A percentile compares a stretch with the other conserved stretches of the same genome.
phyloP scores from a whole-genome alignment of 1,140 invertebrate genomes.

The Halictus rubicundus region DNA sequence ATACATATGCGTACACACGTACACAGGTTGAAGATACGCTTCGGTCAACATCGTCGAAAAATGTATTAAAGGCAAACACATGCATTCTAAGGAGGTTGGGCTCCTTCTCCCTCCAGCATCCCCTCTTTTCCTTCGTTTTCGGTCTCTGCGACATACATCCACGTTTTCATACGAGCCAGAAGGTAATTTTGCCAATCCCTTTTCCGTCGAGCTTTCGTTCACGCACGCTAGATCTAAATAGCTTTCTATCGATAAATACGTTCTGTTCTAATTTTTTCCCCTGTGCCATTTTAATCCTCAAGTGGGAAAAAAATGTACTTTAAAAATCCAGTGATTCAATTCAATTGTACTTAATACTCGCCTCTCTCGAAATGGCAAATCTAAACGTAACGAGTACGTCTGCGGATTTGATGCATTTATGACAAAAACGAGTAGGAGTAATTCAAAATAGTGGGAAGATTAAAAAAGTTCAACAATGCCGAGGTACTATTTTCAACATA shows the following conservation, averaged over 20 bases:
- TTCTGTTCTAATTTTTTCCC: too few species aligned
- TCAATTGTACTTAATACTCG: too few species aligned
- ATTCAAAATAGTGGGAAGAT: too few species aligned
- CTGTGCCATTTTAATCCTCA: too few species aligned
- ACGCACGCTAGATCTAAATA: slow-evolving; percentile 2
- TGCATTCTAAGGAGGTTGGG: slow-evolving; percentile 67
- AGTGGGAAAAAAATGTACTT: too few species aligned
- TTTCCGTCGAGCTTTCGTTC: slow-evolving; percentile 52
- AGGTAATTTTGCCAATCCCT: slow-evolving; percentile 61
- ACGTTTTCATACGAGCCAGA: slow-evolving; percentile 56
- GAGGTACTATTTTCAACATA: too few species aligned
- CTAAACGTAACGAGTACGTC: too few species aligned
- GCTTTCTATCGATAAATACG: background rate
- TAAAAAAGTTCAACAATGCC: too few species aligned
- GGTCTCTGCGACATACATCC: slow-evolving; percentile 46
- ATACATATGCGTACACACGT: slow-evolving; percentile 52
- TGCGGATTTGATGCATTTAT: too few species aligned
- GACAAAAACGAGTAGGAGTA: too few species aligned
- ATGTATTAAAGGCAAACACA: slow-evolving; percentile 73
- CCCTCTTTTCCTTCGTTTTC: slow-evolving; percentile 15
- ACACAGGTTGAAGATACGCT: slow-evolving; percentile 59
- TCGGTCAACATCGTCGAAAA: slow-evolving; percentile 71
- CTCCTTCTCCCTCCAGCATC: background rate
- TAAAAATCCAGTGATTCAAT: too few species aligned
- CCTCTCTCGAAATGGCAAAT: too few species aligned